These are phyloP conservation scores for Cantharis flavilabris DNA, from an alignment of 2,888 invertebrate species.

Conservation along the genomic window DNA sequence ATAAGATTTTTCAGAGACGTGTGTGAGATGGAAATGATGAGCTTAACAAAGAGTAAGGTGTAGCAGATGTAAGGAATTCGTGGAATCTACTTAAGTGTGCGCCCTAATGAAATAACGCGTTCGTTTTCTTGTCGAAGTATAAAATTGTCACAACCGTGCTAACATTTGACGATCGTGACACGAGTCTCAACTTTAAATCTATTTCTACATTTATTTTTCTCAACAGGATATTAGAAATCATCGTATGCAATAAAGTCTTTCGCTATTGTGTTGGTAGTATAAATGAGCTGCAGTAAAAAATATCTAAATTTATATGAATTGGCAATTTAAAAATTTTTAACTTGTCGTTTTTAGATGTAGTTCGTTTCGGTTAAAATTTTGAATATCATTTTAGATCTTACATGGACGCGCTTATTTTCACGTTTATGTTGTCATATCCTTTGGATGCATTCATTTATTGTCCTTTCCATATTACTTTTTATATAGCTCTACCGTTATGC, in stretches of 20 bases:
- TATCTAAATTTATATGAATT: neutral
- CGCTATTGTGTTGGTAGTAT: neutral
- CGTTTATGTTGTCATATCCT: constrained; percentile 55
- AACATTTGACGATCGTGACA: constrained; percentile 44
- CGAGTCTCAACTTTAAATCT: constrained; percentile 32
- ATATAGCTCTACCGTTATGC: constrained; percentile 42
- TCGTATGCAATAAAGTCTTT: neutral
- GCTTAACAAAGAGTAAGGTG: constrained; percentile 44
- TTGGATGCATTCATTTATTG: constrained; percentile 52
- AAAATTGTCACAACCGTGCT: constrained; percentile 46
- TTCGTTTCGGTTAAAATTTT: constrained; percentile 42
- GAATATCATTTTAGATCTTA: constrained; percentile 44
- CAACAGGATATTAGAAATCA: neutral
- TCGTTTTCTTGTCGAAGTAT: constrained; percentile 39
- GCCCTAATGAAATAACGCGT: constrained; percentile 51
- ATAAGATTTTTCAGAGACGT: constrained; percentile 52
- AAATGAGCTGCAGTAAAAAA: neutral
- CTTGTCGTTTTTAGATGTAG: constrained; percentile 42
- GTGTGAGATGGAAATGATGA: constrained; percentile 53
- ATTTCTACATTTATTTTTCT: constrained; percentile 13
- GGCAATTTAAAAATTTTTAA: constrained; percentile 9
- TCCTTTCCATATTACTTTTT: constrained; percentile 52
- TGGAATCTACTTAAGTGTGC: constrained; percentile 48
- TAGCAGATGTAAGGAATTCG: constrained; percentile 41
- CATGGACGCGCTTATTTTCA: constrained; percentile 49